Conservation (phyloP, 2,113 vertebrate genomes). For the Todiramphus chloris region DNA sequence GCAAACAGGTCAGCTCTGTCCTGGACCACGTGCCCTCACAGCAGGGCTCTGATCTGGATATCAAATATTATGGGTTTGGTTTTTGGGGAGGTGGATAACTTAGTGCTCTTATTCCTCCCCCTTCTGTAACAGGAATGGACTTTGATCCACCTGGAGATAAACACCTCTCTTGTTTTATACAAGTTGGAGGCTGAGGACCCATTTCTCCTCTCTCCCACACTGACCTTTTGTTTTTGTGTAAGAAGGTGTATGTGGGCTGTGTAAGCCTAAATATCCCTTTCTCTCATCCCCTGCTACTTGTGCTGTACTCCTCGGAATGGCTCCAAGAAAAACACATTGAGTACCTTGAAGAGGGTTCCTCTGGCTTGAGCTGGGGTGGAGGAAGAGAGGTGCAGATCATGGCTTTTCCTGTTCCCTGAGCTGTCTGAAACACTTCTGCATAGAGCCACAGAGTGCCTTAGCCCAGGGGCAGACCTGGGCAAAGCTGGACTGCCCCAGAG, state of each 20-base stretch:
- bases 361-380: conserved; percentile 3
- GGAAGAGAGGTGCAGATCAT: background rate
- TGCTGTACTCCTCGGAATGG: background rate
- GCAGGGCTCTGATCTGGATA: background rate
- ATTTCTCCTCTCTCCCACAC: conserved; percentile 59
- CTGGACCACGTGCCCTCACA: background rate
- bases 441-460: background rate
- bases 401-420: background rate
- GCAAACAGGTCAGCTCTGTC: conserved; percentile 5
- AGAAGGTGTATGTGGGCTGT: background rate
- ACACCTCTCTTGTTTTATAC: background rate
- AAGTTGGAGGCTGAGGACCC: conserved; percentile 19
- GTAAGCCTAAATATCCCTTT: background rate
- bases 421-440: background rate
- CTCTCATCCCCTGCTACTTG: background rate
- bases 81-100: conserved; percentile 1
- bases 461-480: background rate
- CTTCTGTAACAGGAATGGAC: background rate
- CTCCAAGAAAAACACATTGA: conserved; percentile 8
- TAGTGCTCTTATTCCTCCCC: background rate
- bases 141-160: background rate
- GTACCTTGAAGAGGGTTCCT: background rate
- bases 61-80: background rate
- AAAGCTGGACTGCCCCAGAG: background rate
- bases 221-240: conserved; percentile 43